Percentiles rank a stretch among this genome's conserved stretches.
These are phyloP conservation scores for Kuschelorhynchus macadamiae DNA, from an alignment of 2,888 invertebrate species.

Conservation along the genomic window DNA sequence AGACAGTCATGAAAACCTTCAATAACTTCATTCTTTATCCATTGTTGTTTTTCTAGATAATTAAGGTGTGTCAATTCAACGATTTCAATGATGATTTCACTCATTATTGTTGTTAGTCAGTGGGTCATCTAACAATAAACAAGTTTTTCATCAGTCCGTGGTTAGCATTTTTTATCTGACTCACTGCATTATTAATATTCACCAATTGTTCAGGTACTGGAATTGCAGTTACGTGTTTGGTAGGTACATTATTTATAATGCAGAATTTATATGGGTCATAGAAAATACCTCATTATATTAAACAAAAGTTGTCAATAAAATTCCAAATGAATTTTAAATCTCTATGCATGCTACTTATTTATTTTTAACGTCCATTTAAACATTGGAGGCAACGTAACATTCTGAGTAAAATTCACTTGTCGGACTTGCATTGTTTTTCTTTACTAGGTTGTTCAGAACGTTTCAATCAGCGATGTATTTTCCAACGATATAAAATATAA, in stretches of 20 bases:
- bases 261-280: constrained; percentile 12
- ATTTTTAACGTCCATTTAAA: too few species aligned
- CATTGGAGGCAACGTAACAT: too few species aligned
- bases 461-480: too few species aligned
- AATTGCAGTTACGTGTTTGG: constrained; percentile 19
- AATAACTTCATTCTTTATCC: too few species aligned
- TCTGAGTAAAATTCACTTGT: too few species aligned
- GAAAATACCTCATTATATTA: neutral
- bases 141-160: constrained; percentile 4
- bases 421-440: too few species aligned
- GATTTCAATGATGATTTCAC: constrained; percentile 38
- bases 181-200: neutral
- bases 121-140: constrained; percentile 21
- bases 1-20: too few species aligned
- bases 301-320: too few species aligned
- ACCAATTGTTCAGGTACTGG: constrained; percentile 1
- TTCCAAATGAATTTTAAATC: too few species aligned
- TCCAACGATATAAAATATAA: too few species aligned
- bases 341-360: too few species aligned
- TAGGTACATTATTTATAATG: constrained; percentile 1
- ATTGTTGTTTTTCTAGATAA: constrained; percentile 1
- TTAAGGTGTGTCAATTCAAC: constrained; percentile 31
- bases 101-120: constrained; percentile 31
- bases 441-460: too few species aligned
- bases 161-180: constrained; percentile 28